phyloP scores from a whole-genome alignment of 2,888 invertebrate species.

The Drosophila mettleri region DNA sequence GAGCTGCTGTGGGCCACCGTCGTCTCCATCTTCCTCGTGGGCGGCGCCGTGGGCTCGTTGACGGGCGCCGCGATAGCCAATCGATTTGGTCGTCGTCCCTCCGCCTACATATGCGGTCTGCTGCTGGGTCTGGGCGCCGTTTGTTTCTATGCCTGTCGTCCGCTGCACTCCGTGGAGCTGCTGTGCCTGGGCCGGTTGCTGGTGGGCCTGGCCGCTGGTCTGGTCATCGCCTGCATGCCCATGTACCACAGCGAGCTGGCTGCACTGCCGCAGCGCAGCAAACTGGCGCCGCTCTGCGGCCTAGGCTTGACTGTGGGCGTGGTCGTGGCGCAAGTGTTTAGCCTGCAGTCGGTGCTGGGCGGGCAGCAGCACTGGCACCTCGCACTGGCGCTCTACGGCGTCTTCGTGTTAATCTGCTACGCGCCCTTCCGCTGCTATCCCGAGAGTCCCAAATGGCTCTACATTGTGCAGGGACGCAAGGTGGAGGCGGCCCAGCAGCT shows the following conservation, averaged over 20 bases:
- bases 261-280: constrained; percentile 91
- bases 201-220: constrained; percentile 91
- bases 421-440: constrained; percentile 89
- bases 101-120: constrained; percentile 89
- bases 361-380: constrained; percentile 90
- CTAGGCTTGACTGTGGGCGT: constrained; percentile 84
- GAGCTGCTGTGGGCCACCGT: constrained; percentile 91
- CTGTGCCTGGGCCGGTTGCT: constrained; percentile 91
- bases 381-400: constrained; percentile 89
- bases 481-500: constrained; percentile 88
- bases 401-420: constrained; percentile 89
- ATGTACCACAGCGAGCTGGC: constrained; percentile 96
- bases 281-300: constrained; percentile 91
- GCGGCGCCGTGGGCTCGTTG: constrained; percentile 94
- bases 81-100: constrained; percentile 88
- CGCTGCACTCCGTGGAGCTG: constrained; percentile 90
- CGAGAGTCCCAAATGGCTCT: constrained; percentile 95
- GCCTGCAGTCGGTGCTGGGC: constrained; percentile 85
- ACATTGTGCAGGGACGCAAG: constrained; percentile 88
- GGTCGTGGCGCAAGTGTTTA: constrained; percentile 83
- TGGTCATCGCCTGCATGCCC: constrained; percentile 94
- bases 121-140: constrained; percentile 89
- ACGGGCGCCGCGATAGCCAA: constrained; percentile 91
- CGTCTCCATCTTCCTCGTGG: constrained; percentile 95
- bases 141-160: constrained; percentile 89